Evolutionary conservation across 2,888 invertebrate genomes (phyloP), one percentile per base, ranked within the genome.

Genomic region (Tinea pellionella): DNA sequence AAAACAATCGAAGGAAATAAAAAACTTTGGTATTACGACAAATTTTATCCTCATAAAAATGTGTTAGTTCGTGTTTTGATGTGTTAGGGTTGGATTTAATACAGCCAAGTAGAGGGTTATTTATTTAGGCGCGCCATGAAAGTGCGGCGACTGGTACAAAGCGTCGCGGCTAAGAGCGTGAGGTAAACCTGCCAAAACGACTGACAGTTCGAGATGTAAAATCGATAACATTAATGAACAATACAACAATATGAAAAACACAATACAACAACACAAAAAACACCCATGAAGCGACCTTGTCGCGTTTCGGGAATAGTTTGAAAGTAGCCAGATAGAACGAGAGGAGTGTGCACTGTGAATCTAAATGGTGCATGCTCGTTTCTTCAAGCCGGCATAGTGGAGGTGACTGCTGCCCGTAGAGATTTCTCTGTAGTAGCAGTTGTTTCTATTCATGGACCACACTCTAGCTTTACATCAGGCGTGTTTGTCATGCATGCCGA

Each of bases 51-150:
- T 74, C 75, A 72, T 82, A 80, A 81, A 81, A 75, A 71, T 24
- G 53, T 53, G 53, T 53, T 53, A 9, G 18, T 18, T 53, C 53
- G 13, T 57, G 57, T 32, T 57, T 30, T 57, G 32, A 57, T 15
- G 57, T 57, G 53, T 57, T 57, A 19, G 57, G 57, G 57, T 57
- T 57, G 32, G 13, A 11, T 32, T 57, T 57, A 32, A 11, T 55
- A 47, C 47, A 13, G 80, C 80, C 84, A 84, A 81, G 76, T 77
- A 75, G 76, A 47, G 75, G 77, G 82, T 82, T 85, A 83, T 85
- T 85, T 85, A 84, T 85, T 85, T 84, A 79, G 81, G 75, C 75
- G 71, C 71, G 72, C 67, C 70, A 63, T 63, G 64, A 58, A 55
- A 65, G 64, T 62, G 69, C 72, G 72, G 71, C 66, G 71, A 62